Percentiles rank a stretch among this genome's conserved stretches.
Conservation (phyloP, 2,113 vertebrate species). For the Clarias macrocephalus region DNA sequence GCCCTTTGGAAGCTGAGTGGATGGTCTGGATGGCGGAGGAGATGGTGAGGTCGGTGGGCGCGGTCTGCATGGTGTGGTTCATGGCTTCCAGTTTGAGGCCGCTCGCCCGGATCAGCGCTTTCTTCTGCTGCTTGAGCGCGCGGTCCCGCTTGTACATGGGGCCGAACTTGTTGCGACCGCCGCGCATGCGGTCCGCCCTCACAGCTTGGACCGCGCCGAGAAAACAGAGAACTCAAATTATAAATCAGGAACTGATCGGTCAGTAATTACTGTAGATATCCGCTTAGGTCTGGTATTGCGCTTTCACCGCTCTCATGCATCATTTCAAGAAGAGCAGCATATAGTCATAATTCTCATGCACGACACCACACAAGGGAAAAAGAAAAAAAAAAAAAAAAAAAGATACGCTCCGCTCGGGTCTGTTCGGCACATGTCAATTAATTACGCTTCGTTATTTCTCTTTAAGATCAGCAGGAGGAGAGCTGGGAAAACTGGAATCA, state of each 20-base stretch:
- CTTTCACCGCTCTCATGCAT: neutral
- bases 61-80: slow-evolving; percentile 95
- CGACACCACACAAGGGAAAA: too few relatives aligned
- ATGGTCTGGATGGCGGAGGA: slow-evolving; percentile 97
- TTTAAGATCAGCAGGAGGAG: slow-evolving; percentile 58
- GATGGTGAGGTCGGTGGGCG: slow-evolving; percentile 94
- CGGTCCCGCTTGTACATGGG: slow-evolving; percentile 99
- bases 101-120: slow-evolving; percentile 95
- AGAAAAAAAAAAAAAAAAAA: slow-evolving; percentile 23
- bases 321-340: neutral
- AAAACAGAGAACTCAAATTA: slow-evolving; percentile 5
- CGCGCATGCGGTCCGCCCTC: slow-evolving; percentile 95
- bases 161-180: slow-evolving; percentile 96
- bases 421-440: slow-evolving; percentile 72
- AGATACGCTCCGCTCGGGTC: slow-evolving; percentile 40
- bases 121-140: slow-evolving; percentile 96
- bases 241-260: neutral
- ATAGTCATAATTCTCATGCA: neutral
- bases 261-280: too few relatives aligned
- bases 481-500: slow-evolving; percentile 62
- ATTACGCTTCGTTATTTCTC: slow-evolving; percentile 79
- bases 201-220: slow-evolving; percentile 77
- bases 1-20: slow-evolving; percentile 95
- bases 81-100: slow-evolving; percentile 98
- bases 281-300: too few relatives aligned